Evolutionary conservation across 2,113 vertebrate species (phyloP), one percentile per base, ranked within the genome.

Genomic region (Eurypyga helias): DNA sequence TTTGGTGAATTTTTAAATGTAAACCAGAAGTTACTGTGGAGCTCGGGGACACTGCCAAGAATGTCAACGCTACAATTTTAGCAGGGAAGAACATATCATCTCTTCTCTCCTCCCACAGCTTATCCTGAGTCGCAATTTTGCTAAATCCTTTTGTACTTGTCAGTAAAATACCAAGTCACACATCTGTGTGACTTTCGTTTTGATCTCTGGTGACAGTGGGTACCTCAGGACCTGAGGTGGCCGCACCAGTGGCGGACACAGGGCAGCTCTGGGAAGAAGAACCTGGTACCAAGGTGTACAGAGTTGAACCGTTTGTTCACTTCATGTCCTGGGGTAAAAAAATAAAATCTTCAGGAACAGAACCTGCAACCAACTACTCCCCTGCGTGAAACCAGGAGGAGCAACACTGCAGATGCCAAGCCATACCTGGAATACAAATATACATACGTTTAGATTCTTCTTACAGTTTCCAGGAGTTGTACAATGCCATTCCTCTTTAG

Each of bases 21-120:
- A 95, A 97, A 97, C 89, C 89, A 93, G 82, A 58, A 97, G 95
- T 87, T 95, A 78, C 69, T 66, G 90, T 0, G 1, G 33, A 89
- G 79, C 82, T 77, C 45, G 8, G 70, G 2, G 57, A 80, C 13
- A 60, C 82, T 93, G 86, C 93, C 92, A 94, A 96, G 92, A 96
- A 93, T 36, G 46, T 62, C 60, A 93, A 95, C 7, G 6, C 71
- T 20, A 54, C 24, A 92, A 95, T 77, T 93, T 91, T 65, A 95
- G 93, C 48, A 61, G 89, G 62, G 91, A 89, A 93, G 93, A 92
- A 83, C 75, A 77, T 65, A 69, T 70, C 69, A n/a, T 72, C 52
- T 69, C 80, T 45, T 88, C 38, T 36, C 55, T 66, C 94, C 72
- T 95, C 87, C 69, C 87, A 94, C 75, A 77, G 73, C 54, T 82